Evolutionary conservation across 1,140 invertebrate genomes (phyloP), one percentile per base, ranked within the genome.

Genomic region (Lutraria rhynchaena): DNA sequence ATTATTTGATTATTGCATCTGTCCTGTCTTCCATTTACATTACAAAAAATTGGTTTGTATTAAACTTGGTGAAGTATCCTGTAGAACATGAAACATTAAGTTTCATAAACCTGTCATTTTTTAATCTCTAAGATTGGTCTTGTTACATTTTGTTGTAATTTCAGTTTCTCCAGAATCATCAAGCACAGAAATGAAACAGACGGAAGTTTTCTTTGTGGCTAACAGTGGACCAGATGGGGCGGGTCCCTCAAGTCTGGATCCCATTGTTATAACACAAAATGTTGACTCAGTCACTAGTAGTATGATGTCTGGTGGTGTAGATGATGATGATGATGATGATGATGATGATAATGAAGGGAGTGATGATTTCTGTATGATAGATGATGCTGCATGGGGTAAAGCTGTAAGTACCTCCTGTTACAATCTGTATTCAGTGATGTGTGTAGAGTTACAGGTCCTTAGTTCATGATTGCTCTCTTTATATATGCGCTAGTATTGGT

Each of bases 331-430:
- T 44, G 61, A 63, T 9, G 69, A 78, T 35, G 63, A 60, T 33
- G 63, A 76, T 35, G 77, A 63, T 67, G 83, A 83, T 1, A 96
- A 97, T 13, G 78, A 73, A 13, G 29, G 49, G 29, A 71, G 69
- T 88, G 96, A 97, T 82, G 96, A 97, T 83, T 98, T 96, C 93
- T 97, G 95, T 90, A 95, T 98, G 80, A 92, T 98, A 24, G 95
- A 96, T 86, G 96, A 97, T 89, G 94, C 95, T 41, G 95, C 95
- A 11, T 93, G 95, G 71, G 95, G 95, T 33, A 95, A 95, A 84
- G 93, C 94, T 89, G 94, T 94, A 87, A 92, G 88, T 87, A 3
- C 3, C 19, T 53, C 5, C 24, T 55, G 51, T 55, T 41, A n/a
- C n/a, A n/a, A n/a, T n/a, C n/a, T n/a, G n/a, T n/a, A n/a, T n/a